Evolutionary conservation across 2,797 vertebrate species (phyloP).

Genomic region (Salarias fasciatus): DNA sequence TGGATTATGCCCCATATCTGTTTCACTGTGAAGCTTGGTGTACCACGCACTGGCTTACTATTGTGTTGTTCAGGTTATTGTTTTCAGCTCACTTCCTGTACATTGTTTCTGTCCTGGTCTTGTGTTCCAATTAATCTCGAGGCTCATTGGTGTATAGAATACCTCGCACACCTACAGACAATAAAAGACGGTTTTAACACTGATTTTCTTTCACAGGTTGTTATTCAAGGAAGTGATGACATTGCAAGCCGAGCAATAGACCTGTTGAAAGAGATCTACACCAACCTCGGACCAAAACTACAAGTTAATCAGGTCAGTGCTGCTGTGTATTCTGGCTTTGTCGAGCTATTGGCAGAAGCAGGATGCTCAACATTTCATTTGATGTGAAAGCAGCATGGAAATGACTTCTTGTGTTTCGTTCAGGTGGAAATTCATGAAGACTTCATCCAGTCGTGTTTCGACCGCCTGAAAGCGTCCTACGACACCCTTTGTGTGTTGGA

Average conservation of each 20-base stretch:
- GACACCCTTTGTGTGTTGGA: constrained; percentile 98
- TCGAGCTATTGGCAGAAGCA: not conserved
- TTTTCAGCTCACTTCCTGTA: no score
- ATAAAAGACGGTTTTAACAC: no score
- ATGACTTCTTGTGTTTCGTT: not conserved
- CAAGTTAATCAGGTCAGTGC: constrained; percentile 96
- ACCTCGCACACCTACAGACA: no score
- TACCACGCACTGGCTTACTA: no score
- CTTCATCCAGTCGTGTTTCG: constrained; percentile 99
- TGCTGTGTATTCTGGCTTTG: no score
- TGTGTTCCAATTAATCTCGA: no score
- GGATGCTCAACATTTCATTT: not conserved
- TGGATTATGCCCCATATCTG: no score
- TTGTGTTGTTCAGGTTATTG: no score
- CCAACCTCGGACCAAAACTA: constrained; percentile 98
- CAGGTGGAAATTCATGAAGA: constrained; percentile 99
- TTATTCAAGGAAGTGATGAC: constrained; percentile 99
- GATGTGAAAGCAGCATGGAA: not conserved
- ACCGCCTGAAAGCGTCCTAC: constrained; percentile 98
- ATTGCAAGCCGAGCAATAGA: constrained; percentile 98
- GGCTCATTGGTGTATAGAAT: no score
- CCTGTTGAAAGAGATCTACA: constrained; percentile 99
- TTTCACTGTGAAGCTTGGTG: no score
- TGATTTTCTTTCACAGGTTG: constrained; percentile 83
- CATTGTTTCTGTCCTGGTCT: no score